A percentile compares a stretch with the other conserved stretches of the same genome.
These are phyloP conservation scores for Lamellibrachia satsuma DNA, from an alignment of 2,888 invertebrate genomes.

Conservation along the genomic window DNA sequence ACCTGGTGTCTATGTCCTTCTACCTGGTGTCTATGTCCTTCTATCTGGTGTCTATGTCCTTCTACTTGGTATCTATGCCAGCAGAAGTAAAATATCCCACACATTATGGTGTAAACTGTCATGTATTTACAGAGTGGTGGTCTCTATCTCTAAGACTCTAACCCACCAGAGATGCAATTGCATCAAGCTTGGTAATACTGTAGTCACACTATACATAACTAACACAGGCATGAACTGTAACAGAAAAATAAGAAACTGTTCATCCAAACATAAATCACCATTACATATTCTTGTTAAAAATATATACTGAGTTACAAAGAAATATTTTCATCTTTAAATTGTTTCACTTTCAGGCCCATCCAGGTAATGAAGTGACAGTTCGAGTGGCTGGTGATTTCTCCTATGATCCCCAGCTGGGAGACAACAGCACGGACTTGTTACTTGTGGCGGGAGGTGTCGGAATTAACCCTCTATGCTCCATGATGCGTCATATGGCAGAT, in stretches of 20 bases:
- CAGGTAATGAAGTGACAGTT: constrained; percentile 59
- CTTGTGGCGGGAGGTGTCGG: constrained; percentile 68
- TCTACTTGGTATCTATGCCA: too few species aligned
- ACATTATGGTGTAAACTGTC: too few species aligned
- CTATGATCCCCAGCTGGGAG: constrained; percentile 51
- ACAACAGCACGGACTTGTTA: constrained; percentile 51
- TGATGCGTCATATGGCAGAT: constrained; percentile 57
- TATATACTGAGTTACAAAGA: not conserved
- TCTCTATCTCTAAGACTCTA: too few species aligned
- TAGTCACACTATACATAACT: too few species aligned
- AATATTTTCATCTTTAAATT: not conserved
- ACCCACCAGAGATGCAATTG: too few species aligned
- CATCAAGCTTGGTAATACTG: too few species aligned
- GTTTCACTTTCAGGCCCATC: constrained; percentile 57
- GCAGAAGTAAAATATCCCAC: too few species aligned
- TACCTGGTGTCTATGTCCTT: too few species aligned
- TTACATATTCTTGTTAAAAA: not conserved
- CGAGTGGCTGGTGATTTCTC: constrained; percentile 66
- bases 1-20: too few species aligned
- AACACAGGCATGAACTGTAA: too few species aligned
- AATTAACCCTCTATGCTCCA: constrained; percentile 67
- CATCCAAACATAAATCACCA: not conserved
- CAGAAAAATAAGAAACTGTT: not conserved
- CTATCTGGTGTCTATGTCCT: too few species aligned
- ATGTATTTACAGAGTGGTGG: too few species aligned